Base-by-base conservation (phyloP, 2,113 vertebrate species). In the Brienomyrus brachyistius region DNA sequence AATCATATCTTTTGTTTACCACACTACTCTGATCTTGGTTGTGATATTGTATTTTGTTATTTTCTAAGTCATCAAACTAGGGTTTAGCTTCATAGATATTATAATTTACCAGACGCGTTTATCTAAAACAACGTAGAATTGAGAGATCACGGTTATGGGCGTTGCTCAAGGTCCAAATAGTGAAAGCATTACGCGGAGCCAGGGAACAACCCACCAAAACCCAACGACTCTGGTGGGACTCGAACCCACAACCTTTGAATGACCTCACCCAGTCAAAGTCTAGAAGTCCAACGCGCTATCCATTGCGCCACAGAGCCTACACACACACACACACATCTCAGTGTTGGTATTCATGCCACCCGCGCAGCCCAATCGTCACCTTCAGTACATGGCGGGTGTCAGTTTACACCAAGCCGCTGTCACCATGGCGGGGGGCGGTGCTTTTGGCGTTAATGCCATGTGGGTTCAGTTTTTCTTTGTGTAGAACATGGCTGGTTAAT, bases 271-370 rank as follows among this genome's bases (percentile, higher is more conserved):
- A 70, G 62, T 31, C 62, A 70, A 70, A 13, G n/a, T 70, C 62
- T 70, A 70, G 62, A 70, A 70, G 62, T 70, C 62, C 62, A 70
- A 70, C 62, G 62, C 62, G 62, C 62, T 70, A 70, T 70, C 62
- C 62, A 70, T 70, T 70, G 62, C 62, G 62, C 62, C 62, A 70
- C 62, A 70, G 62, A 70, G 62, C 62, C 62, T 66, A 1, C 9
- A n/a, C 3, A 9, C 23, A 0, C 0, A n/a, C 9, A 0, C 23
- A 0, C 0, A n/a, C 9, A 0, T 1, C 9, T 23, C 27, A 35
- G 31, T 77, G 70, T 40, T 11, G 70, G 27, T 31, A 59, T n/a
- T n/a, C 56, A 59, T 59, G 21, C 56, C 56, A 59, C 21, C 56
- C 56, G 56, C 21, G 56, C 56, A 62, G 56, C 21, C 21, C 70